Evolutionary conservation across 2,888 invertebrate species (phyloP).

Genomic region (Corythucha ciliata): DNA sequence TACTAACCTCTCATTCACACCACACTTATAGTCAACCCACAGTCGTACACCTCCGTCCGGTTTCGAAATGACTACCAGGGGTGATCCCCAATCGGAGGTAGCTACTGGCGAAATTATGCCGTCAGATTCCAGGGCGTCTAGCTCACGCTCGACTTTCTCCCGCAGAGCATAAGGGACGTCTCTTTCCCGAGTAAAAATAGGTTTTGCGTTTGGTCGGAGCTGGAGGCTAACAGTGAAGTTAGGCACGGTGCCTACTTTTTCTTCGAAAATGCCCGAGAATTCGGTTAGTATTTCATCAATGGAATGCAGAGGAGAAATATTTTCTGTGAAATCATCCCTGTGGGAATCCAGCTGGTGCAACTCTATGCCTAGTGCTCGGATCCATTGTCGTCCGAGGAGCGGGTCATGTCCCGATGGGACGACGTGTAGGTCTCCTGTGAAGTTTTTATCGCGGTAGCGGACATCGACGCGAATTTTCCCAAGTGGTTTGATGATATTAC

Average conservation of each 20-base stretch:
- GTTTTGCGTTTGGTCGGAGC: conserved; percentile 6
- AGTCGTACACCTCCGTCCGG: no score
- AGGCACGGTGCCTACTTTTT: background rate
- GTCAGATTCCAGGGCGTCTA: background rate
- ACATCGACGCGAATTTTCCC: conserved; percentile 14
- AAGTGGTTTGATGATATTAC: conserved; percentile 11
- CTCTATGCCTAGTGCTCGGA: conserved; percentile 8
- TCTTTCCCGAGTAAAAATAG: conserved; percentile 2
- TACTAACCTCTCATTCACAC: no score
- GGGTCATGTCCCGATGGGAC: conserved; percentile 10
- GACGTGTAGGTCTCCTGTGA: conserved; percentile 7
- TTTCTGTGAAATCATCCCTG: no score
- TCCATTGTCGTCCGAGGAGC: conserved; percentile 15
- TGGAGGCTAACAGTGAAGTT: background rate
- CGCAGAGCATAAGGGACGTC: conserved; percentile 1
- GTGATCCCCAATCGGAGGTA: conserved; percentile 10
- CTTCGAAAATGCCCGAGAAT: background rate
- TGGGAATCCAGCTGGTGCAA: conserved; percentile 10
- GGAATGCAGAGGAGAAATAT: background rate
- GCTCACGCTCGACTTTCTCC: background rate
- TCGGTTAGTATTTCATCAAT: background rate
- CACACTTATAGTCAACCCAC: no score
- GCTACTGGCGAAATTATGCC: conserved; percentile 1
- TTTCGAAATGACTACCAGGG: conserved; percentile 2
- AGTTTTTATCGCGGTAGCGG: background rate